phyloP scores from a whole-genome alignment of 2,797 vertebrate genomes.

The Takifugu rubripes region DNA sequence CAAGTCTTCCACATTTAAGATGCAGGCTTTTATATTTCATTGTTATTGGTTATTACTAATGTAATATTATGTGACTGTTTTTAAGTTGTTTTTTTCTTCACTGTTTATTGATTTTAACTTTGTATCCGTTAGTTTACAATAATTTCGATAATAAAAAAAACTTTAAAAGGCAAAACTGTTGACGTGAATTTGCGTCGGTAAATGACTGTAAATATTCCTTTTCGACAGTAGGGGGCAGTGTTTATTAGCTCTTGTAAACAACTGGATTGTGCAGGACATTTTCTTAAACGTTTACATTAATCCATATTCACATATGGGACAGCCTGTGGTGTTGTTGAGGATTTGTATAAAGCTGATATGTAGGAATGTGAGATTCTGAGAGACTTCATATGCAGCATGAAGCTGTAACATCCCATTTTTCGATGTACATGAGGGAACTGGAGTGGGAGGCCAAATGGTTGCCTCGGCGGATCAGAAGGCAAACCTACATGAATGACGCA shows the following conservation, averaged over 20 bases:
- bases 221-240: conserved; percentile 64
- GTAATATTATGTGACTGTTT: too few species aligned
- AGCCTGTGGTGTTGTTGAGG: not conserved
- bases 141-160: too few species aligned
- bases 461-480: not conserved
- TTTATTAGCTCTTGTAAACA: conserved; percentile 30
- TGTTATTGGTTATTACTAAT: too few species aligned
- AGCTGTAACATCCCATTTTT: conserved; percentile 3
- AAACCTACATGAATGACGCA: conserved; percentile 2
- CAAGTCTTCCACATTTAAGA: too few species aligned
- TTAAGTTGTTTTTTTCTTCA: too few species aligned
- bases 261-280: conserved; percentile 1
- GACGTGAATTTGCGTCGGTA: too few species aligned
- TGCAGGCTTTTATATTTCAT: too few species aligned
- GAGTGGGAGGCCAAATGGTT: not conserved
- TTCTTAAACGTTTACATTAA: not conserved
- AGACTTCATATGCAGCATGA: not conserved
- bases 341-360: conserved; percentile 7
- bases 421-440: not conserved
- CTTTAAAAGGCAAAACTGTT: too few species aligned
- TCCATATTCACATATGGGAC: not conserved
- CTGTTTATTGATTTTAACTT: too few species aligned
- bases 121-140: too few species aligned
- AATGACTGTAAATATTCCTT: conserved; percentile 18
- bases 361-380: not conserved